Base-by-base conservation (phyloP, 2,888 invertebrate genomes). In the Diadromus collaris region DNA sequence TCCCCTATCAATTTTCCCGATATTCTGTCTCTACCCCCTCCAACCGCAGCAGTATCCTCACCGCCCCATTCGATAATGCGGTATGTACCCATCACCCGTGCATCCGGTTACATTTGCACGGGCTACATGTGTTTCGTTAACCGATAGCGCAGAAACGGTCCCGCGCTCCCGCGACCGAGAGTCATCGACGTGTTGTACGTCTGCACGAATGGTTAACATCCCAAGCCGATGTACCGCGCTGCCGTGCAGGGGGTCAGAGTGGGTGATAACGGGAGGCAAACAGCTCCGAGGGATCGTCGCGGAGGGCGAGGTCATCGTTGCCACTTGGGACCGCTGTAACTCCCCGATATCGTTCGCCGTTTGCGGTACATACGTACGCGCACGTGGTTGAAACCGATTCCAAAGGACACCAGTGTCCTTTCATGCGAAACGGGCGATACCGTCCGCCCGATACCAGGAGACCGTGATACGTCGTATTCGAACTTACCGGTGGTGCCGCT, bases 1-100 rank as follows among this genome's bases (percentile, higher is more conserved):
- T 48, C 48, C 54, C 48, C 73, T 67, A 79, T 73, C 73, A 73
- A 76, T 79, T 73, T 56, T 54, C 72, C 76, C 64, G 54, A 70
- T 70, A 70, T 60, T 69, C 61, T 46, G 5, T 29, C n/a, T 46
- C 46, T 19, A 3, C 9, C 32, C 19, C 44, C 13, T 24, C 3
- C 19, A n/a, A n/a, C 41, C 21, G 5, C 2, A 6, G 3, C 34
- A 6, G n/a, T 13, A 16, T 21, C 19, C 21, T 7, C 32, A 48
- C 64, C 56, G 44, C 46, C 32, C 64, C 56, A 70, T 67, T 71
- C 74, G 65, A 75, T 78, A 74, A 75, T 75, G 67, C 21, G 65
- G 65, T 56, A 41, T 51, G 70, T 44, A 13, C 67, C 44, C 44
- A 29, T 51, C 74, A 29, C 21, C 29, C 19, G 46, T 41, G 64